Evolutionary conservation across 2,888 invertebrate genomes (phyloP).

Genomic region (Sympetrum striolatum): DNA sequence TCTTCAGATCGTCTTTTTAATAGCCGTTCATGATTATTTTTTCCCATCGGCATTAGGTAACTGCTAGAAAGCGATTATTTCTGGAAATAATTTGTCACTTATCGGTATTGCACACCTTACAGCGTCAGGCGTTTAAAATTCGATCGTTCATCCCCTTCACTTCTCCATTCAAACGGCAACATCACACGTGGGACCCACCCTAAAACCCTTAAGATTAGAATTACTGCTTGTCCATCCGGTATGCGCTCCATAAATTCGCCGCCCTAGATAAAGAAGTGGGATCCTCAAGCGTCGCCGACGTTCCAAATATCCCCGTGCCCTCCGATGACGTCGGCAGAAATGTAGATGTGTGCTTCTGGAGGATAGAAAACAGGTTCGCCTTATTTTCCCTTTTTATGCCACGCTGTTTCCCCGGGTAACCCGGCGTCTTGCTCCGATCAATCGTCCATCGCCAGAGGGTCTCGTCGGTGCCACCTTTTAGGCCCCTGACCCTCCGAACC

Average conservation of each 20-base stretch:
- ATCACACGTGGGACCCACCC: no score
- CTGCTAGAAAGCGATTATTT: no score
- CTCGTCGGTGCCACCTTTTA: not conserved
- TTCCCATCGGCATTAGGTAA: no score
- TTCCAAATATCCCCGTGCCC: not conserved
- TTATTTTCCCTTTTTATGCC: not conserved
- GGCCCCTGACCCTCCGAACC: not conserved
- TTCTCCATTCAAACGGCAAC: not conserved
- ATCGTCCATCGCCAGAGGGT: not conserved
- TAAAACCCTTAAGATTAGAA: not conserved
- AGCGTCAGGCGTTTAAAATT: no score
- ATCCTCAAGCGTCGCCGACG: not conserved
- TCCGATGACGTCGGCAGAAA: not conserved
- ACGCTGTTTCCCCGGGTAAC: not conserved
- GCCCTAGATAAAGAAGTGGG: not conserved
- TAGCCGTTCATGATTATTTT: no score
- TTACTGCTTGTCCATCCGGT: not conserved
- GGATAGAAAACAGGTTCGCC: not conserved
- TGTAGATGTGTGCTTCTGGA: not conserved
- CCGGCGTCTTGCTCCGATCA: not conserved
- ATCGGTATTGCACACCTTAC: no score
- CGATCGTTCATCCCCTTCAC: no score
- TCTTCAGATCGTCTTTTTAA: no score
- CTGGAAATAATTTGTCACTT: no score
- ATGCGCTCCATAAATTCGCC: not conserved